Conservation (phyloP, 2,888 invertebrate species). For the Pollenia labialis region DNA sequence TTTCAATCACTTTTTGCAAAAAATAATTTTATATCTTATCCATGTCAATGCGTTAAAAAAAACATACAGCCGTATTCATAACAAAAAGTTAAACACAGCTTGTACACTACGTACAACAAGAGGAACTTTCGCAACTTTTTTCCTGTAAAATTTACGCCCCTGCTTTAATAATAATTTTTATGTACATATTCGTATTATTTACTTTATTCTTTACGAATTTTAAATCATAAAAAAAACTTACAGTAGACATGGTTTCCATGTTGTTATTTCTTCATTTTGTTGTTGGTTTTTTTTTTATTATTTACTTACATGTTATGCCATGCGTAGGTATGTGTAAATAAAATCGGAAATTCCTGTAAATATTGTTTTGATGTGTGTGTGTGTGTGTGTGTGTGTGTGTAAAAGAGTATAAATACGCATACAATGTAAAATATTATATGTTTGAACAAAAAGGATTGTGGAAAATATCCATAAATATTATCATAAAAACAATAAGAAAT, state of each 20-base stretch:
- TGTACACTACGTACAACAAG: too few relatives aligned
- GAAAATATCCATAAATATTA: conserved; percentile 25
- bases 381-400: background rate
- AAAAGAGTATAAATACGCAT: background rate
- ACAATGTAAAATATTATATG: conserved; percentile 37
- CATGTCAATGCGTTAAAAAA: too few relatives aligned
- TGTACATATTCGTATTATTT: background rate
- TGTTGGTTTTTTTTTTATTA: background rate
- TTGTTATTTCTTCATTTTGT: conserved; percentile 3
- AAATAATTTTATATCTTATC: too few relatives aligned
- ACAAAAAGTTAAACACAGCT: too few relatives aligned
- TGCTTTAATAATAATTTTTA: background rate
- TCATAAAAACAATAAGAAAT: conserved; percentile 1
- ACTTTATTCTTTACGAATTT: conserved; percentile 28
- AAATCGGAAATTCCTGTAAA: conserved; percentile 56
- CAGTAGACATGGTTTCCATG: conserved; percentile 23
- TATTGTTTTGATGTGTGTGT: background rate
- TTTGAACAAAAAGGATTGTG: background rate
- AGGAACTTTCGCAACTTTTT: too few relatives aligned
- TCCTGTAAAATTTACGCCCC: background rate
- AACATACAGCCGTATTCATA: too few relatives aligned
- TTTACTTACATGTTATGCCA: conserved; percentile 1
- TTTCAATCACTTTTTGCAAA: too few relatives aligned
- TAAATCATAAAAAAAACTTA: conserved; percentile 45
- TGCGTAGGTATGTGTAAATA: conserved; percentile 15